Evolutionary conservation across 2,113 vertebrate genomes (phyloP).

Genomic region (Phylloscopus trochiloides): DNA sequence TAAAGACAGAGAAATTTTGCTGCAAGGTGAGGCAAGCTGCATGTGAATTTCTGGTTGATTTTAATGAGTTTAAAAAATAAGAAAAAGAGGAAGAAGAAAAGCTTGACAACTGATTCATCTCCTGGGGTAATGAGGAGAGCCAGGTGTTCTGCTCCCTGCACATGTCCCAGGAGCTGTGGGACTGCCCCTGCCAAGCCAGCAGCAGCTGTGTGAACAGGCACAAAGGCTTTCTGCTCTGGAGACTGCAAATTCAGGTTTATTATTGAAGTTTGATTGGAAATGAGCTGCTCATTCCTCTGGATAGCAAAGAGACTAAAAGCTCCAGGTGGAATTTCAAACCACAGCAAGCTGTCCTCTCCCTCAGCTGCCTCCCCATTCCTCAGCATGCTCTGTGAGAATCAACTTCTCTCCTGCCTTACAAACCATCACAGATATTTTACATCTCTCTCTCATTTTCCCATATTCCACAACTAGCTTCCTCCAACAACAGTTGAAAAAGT

Average conservation of each 20-base stretch:
- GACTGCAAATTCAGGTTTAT: too few relatives aligned
- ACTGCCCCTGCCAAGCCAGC: background rate
- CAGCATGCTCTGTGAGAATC: rapidly evolving
- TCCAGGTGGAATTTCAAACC: background rate
- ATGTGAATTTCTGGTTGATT: background rate
- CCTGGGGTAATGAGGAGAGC: background rate
- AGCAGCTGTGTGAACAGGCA: background rate
- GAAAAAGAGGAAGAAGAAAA: background rate
- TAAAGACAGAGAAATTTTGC: background rate
- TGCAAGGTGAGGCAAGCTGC: background rate
- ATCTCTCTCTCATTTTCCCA: background rate
- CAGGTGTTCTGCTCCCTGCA: background rate
- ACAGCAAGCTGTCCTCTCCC: background rate
- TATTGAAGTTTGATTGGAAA: background rate
- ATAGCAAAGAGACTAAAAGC: background rate
- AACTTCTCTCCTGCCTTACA: background rate
- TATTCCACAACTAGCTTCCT: background rate
- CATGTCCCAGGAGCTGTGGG: background rate
- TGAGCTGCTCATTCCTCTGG: background rate
- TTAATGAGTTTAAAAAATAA: background rate
- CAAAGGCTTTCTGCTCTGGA: background rate
- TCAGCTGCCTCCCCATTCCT: background rate
- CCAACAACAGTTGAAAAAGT: background rate
- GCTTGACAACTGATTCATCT: background rate
- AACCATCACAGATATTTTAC: background rate